These are phyloP conservation scores for Halcyon smyrnensis DNA, from an alignment of 2,797 vertebrate genomes.

Conservation along the genomic window DNA sequence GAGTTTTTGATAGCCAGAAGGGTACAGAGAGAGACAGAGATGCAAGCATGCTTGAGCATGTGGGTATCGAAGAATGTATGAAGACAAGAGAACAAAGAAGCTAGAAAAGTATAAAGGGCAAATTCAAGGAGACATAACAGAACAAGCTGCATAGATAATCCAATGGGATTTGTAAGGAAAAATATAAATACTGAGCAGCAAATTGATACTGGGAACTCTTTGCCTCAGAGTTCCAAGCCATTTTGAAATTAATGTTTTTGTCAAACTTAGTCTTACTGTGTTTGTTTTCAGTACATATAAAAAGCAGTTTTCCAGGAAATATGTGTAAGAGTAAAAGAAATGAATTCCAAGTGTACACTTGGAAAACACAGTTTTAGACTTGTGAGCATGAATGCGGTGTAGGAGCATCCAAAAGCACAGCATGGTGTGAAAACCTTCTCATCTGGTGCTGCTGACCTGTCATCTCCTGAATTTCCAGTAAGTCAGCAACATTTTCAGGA, in stretches of 20 bases:
- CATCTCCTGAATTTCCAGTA: neutral
- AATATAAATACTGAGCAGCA: neutral
- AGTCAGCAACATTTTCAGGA: neutral
- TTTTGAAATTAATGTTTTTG: neutral
- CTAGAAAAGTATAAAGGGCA: neutral
- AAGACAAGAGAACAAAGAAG: neutral
- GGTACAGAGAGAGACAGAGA: neutral
- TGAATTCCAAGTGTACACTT: neutral
- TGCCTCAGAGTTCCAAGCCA: neutral
- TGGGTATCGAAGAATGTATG: neutral
- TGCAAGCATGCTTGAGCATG: fast-evolving
- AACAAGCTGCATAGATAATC: neutral
- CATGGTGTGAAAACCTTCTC: neutral
- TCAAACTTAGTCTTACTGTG: neutral
- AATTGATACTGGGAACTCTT: neutral
- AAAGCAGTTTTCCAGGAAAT: neutral
- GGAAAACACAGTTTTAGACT: neutral
- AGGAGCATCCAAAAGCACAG: neutral
- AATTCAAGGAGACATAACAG: neutral
- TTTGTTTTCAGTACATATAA: neutral
- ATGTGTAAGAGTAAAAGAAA: neutral
- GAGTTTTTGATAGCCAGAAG: neutral
- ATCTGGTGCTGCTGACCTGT: neutral
- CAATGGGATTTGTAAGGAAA: neutral
- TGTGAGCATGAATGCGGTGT: neutral